phyloP scores from a whole-genome alignment of 2,888 invertebrate species.

The Xylota sylvarum region DNA sequence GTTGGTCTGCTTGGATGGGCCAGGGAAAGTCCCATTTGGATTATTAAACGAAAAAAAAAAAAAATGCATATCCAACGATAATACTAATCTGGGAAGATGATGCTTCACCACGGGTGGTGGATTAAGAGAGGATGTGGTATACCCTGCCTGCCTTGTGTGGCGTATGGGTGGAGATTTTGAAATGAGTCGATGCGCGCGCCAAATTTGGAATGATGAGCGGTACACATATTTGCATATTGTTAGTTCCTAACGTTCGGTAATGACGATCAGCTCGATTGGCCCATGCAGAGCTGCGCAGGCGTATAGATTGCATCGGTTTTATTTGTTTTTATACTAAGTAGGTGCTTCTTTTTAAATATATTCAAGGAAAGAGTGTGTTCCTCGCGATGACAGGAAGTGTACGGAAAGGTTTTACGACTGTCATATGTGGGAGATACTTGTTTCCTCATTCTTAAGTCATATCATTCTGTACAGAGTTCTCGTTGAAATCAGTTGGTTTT shows the following conservation, averaged over 20 bases:
- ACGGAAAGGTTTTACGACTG: no score
- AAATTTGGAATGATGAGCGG: constrained; percentile 11
- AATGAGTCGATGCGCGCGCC: constrained; percentile 1
- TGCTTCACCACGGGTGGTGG: constrained; percentile 36
- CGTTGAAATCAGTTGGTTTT: no score
- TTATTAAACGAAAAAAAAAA: constrained; percentile 12
- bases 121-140: constrained; percentile 47
- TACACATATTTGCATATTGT: constrained; percentile 9
- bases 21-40: constrained; percentile 27
- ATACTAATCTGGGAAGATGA: background rate
- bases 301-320: background rate
- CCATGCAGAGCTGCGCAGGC: background rate
- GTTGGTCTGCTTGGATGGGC: background rate
- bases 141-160: constrained; percentile 8
- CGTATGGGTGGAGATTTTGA: constrained; percentile 1
- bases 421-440: background rate
- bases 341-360: background rate
- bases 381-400: background rate
- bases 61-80: background rate
- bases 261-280: background rate
- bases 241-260: constrained; percentile 6
- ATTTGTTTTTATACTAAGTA: background rate
- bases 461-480: no score
- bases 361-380: background rate
- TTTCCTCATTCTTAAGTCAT: background rate